These are phyloP conservation scores for Oligia fasciuncula DNA, from an alignment of 2,888 invertebrate species.

Conservation along the genomic window DNA sequence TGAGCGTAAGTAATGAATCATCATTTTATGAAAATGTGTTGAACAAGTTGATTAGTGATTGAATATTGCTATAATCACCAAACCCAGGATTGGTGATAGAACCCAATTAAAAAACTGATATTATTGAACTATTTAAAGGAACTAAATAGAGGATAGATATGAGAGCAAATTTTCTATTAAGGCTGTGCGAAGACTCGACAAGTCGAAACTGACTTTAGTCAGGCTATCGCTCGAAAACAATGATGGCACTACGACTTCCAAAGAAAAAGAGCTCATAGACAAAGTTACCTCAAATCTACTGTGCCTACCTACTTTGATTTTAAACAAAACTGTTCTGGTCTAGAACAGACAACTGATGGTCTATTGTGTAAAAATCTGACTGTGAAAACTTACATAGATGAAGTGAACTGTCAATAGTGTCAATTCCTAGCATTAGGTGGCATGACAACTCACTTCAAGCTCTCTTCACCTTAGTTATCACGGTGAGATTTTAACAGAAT, in stretches of 20 bases:
- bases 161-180: too few relatives aligned
- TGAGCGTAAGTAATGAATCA: constrained; percentile 22
- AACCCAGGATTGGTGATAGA: background rate
- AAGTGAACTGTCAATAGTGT: background rate
- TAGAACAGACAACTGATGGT: background rate
- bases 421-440: background rate
- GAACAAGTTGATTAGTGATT: background rate
- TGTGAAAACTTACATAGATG: background rate
- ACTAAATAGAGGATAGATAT: too few relatives aligned
- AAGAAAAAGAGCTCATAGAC: background rate
- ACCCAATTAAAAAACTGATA: too few relatives aligned
- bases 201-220: background rate
- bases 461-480: background rate
- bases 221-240: background rate
- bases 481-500: too few relatives aligned
- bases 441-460: background rate
- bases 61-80: background rate
- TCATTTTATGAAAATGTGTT: background rate
- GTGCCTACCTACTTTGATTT: background rate
- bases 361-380: background rate
- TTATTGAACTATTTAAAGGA: background rate
- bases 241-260: too few relatives aligned
- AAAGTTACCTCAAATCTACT: background rate
- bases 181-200: background rate
- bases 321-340: background rate